Evolutionary conservation across 2,797 vertebrate species (phyloP), one percentile per base, ranked within the genome.

Genomic region (Eulemur mongoz): DNA sequence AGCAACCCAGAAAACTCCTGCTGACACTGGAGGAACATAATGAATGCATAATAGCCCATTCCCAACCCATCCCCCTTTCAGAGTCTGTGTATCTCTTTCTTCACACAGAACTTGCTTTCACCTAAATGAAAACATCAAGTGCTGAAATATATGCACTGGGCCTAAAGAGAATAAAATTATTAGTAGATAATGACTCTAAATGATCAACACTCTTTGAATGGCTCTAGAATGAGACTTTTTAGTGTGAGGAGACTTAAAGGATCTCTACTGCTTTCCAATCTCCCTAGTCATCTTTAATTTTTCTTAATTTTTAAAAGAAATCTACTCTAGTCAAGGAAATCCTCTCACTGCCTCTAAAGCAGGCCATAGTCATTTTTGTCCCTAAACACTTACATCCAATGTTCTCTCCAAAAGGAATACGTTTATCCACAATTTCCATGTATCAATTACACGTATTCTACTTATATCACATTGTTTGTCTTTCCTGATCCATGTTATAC

Each of bases 1-100:
- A 91, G 79, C 0, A 8, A 89, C 79, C 72, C 79, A 93, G 86
- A 95, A 96, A 95, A 95, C 88, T 83, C 83, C 65, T 92, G 78
- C 85, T 84, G 88, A 93, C 85, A 67, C 3, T 85, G 72, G 27
- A 72, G 38, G 18, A 95, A 70, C 14, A 76, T 50, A 54, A 72
- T 86, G 75, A 93, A 93, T 83, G 59, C 20, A 63, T 65, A 80
- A 86, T 70, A 72, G 45, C 48, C 65, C 40, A 38, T 83, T 92
- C 20, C 48, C 35, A 90, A 87, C 80, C 20, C 40, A 69, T 20
- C n/a, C 18, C 11, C 54, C 52, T 86, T 90, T 57, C 38, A 89
- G 52, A 80, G 14, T 73, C 90, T 50, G 50, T 78, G 54, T 76
- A 38, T 50, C 32, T 90, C 45, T 80, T 80, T 89, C 45, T 82